Evolutionary conservation across 2,888 invertebrate genomes (phyloP).

Genomic region (Cyclophora punctaria): DNA sequence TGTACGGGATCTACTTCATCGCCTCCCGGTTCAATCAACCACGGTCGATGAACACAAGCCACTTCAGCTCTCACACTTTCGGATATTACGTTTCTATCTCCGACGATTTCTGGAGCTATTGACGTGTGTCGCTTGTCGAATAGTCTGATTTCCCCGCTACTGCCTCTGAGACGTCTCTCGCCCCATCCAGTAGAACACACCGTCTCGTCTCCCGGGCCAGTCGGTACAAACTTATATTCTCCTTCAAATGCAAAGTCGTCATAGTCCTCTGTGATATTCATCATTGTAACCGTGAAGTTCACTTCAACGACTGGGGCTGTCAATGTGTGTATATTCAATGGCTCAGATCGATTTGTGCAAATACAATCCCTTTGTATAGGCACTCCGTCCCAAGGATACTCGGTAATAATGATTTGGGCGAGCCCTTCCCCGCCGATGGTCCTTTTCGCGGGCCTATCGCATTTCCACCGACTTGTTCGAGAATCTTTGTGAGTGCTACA

Average conservation of each 20-base stretch:
- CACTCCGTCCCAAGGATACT: constrained; percentile 81
- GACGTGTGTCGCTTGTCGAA: constrained; percentile 75
- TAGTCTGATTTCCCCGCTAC: constrained; percentile 83
- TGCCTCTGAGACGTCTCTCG: constrained; percentile 78
- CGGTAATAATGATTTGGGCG: constrained; percentile 78
- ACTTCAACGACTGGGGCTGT: constrained; percentile 82
- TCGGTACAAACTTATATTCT: constrained; percentile 79
- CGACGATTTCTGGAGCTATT: constrained; percentile 58
- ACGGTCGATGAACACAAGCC: constrained; percentile 82
- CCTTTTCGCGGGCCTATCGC: constrained; percentile 72
- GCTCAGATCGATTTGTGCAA: constrained; percentile 81
- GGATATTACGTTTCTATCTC: constrained; percentile 67
- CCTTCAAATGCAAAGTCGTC: constrained; percentile 86
- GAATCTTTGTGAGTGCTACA: constrained; percentile 81
- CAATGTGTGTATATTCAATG: constrained; percentile 78
- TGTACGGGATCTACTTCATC: constrained; percentile 76
- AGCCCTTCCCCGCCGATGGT: constrained; percentile 70
- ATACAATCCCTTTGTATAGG: constrained; percentile 82
- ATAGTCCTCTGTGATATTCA: constrained; percentile 89
- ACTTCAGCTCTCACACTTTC: constrained; percentile 72
- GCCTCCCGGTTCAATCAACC: constrained; percentile 85
- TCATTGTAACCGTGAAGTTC: constrained; percentile 82
- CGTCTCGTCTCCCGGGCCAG: constrained; percentile 71
- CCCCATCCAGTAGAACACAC: constrained; percentile 80
- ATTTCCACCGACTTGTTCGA: constrained; percentile 80